A percentile compares a stretch with the other conserved stretches of the same genome.
Conservation (phyloP, 2,797 vertebrate species). For the Menidia menidia region DNA sequence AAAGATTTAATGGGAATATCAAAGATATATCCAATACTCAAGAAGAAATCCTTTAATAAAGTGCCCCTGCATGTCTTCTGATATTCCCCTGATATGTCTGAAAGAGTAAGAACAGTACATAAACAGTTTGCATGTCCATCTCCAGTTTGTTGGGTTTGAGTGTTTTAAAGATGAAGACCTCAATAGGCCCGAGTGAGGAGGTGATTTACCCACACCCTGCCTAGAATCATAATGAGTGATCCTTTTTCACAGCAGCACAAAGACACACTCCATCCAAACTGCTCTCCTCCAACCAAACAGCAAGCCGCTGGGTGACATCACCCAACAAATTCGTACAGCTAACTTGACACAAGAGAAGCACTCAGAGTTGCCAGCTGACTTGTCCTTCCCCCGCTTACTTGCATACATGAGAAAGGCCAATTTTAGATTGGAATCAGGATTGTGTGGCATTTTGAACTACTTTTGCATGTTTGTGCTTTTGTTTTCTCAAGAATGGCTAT, state of each 20-base stretch:
- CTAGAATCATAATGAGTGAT: constrained; percentile 81
- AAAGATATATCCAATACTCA: constrained; percentile 3
- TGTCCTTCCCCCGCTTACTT: constrained; percentile 4
- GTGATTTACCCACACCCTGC: constrained; percentile 75
- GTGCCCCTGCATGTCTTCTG: constrained; percentile 28
- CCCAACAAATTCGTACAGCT: constrained; percentile 39
- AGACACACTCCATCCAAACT: constrained; percentile 66
- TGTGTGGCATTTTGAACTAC: constrained; percentile 72
- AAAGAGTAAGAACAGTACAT: constrained; percentile 20
- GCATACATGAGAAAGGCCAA: constrained; percentile 11
- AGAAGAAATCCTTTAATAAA: constrained; percentile 18
- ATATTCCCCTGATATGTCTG: constrained; percentile 13
- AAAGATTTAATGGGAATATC: constrained; percentile 24
- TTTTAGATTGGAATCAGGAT: constrained; percentile 22
- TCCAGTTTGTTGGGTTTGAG: constrained; percentile 13
- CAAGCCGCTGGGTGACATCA: constrained; percentile 60
- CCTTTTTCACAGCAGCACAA: constrained; percentile 75
- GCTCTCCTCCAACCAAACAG: constrained; percentile 61
- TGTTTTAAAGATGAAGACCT: constrained; percentile 48
- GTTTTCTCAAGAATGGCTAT: constrained; percentile 86
- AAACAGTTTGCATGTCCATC: constrained; percentile 12
- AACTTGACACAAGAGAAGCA: constrained; percentile 40
- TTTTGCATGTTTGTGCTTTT: constrained; percentile 82
- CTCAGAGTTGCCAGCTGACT: constrained; percentile 40
- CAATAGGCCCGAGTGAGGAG: constrained; percentile 57